phyloP scores from a whole-genome alignment of 92 coral and sea anemone genomes.

The Actinostola sp. region DNA sequence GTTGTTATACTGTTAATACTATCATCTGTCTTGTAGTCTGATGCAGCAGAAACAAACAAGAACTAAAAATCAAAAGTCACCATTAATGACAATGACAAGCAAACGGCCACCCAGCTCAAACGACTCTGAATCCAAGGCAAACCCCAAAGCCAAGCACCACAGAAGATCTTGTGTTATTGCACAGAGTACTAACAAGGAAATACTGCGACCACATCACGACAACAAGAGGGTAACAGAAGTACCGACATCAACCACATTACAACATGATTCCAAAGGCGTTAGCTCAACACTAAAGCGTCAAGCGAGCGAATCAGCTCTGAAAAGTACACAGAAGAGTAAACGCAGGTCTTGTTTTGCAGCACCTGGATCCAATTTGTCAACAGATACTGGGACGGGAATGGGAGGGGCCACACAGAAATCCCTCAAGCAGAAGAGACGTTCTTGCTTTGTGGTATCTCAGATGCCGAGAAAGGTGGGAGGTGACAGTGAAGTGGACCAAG shows the following conservation, averaged over 20 bases:
- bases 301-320: background rate
- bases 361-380: slow-evolving; percentile 1
- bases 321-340: background rate
- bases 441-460: slow-evolving; percentile 61
- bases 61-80: slow-evolving; percentile 2
- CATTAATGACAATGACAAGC: background rate
- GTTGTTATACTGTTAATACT: too few species aligned
- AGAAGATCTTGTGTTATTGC: slow-evolving; percentile 72
- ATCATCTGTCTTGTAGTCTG: slow-evolving; percentile 1
- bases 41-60: background rate
- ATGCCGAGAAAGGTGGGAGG: slow-evolving; percentile 1
- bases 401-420: background rate
- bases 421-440: slow-evolving; percentile 73
- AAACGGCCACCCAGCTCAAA: background rate
- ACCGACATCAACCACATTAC: background rate
- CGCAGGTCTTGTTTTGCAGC: slow-evolving; percentile 65
- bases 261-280: background rate
- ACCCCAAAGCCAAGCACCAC: slow-evolving; percentile 37
- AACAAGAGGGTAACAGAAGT: background rate
- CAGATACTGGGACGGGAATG: background rate
- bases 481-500: slow-evolving; percentile 47
- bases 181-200: background rate
- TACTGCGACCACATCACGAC: background rate
- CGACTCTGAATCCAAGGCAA: background rate
- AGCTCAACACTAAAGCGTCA: slow-evolving; percentile 14